These are phyloP conservation scores for Botia kubotai DNA, from an alignment of 2,797 vertebrate genomes.

Conservation along the genomic window DNA sequence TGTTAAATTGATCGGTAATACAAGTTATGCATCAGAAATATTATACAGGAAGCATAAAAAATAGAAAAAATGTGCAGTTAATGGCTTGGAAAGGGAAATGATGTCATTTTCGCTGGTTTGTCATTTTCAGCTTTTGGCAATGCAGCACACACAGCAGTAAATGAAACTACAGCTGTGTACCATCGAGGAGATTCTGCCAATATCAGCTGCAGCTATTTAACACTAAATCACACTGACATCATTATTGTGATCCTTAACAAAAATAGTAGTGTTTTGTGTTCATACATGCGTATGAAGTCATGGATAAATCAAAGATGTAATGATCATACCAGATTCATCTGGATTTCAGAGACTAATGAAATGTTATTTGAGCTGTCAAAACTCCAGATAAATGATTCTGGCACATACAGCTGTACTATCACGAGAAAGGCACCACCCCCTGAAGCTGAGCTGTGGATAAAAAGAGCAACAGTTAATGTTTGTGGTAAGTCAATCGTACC, in stretches of 20 bases:
- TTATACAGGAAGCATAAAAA: neutral
- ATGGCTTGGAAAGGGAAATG: neutral
- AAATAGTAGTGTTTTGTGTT: neutral
- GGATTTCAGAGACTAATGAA: slow-evolving; percentile 6
- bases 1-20: neutral
- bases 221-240: neutral
- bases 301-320: neutral
- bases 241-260: neutral
- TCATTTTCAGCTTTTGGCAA: slow-evolving; percentile 24
- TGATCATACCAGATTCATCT: neutral
- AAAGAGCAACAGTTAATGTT: slow-evolving; percentile 1
- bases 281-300: neutral
- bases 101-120: neutral
- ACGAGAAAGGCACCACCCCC: slow-evolving; percentile 11
- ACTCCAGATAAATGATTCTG: slow-evolving; percentile 20
- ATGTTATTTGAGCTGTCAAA: slow-evolving; percentile 40
- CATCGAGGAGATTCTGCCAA: slow-evolving; percentile 10
- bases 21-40: neutral
- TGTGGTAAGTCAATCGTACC: slow-evolving; percentile 17
- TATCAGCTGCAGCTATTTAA: slow-evolving; percentile 28
- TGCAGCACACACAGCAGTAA: neutral
- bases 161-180: neutral
- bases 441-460: neutral
- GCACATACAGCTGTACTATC: slow-evolving; percentile 30
- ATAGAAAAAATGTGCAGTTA: neutral